Conservation (phyloP, 2,113 vertebrate genomes). For the Capreolus pygargus region DNA sequence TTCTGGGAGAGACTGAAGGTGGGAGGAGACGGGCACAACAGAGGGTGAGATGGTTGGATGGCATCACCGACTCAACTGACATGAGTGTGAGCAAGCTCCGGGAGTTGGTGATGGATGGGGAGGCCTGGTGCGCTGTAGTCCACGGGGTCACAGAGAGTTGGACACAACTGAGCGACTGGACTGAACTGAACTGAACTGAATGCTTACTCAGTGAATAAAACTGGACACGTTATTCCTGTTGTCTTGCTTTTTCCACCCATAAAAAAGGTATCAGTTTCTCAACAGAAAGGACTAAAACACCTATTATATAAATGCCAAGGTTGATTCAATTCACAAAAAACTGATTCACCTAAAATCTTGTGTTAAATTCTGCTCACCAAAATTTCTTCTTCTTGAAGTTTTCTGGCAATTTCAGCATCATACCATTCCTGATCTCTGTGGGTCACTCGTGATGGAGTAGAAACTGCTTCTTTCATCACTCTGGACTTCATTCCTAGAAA, state of each 20-base stretch:
- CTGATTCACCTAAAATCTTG: background rate
- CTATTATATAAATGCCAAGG: background rate
- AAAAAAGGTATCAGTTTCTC: background rate
- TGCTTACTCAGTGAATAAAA: background rate
- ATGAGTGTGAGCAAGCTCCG: background rate
- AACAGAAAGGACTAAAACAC: background rate
- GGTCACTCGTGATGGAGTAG: constrained; percentile 78
- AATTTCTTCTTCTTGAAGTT: constrained; percentile 93
- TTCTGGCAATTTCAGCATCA: constrained; percentile 94
- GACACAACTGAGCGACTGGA: background rate
- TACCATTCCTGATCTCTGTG: constrained; percentile 86
- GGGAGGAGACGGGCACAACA: background rate
- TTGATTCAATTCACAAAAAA: background rate
- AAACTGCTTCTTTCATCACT: constrained; percentile 77
- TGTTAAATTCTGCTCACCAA: constrained; percentile 81
- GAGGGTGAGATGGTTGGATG: background rate
- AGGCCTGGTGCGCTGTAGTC: background rate
- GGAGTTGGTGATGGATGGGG: background rate
- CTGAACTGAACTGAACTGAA: background rate
- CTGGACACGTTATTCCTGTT: background rate
- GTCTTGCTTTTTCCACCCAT: background rate
- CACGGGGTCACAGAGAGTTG: background rate
- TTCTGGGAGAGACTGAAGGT: background rate
- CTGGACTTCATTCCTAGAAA: constrained; percentile 74
- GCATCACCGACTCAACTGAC: background rate